phyloP scores from a whole-genome alignment of 2,888 invertebrate genomes.

The Temnothorax unifasciatus region DNA sequence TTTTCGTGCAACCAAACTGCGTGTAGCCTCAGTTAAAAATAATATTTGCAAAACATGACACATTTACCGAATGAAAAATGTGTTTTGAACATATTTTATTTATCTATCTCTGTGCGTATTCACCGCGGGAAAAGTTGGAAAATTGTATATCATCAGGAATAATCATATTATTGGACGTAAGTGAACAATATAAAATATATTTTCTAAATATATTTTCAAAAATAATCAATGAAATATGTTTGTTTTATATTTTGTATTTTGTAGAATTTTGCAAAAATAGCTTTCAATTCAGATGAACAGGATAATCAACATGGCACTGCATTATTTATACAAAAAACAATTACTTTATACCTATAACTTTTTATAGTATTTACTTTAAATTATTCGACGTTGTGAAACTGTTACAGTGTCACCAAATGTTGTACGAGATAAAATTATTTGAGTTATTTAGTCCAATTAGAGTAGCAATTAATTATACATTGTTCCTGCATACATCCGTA shows the following conservation, averaged over 20 bases:
- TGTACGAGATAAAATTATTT: conserved; percentile 30
- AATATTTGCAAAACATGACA: neutral
- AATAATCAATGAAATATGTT: neutral
- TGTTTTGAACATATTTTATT: neutral
- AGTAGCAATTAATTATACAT: conserved; percentile 40
- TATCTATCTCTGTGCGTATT: neutral
- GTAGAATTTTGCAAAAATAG: neutral
- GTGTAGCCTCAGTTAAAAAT: neutral
- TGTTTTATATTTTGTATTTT: neutral
- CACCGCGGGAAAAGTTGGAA: neutral
- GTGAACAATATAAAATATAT: neutral
- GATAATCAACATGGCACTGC: neutral
- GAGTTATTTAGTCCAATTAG: conserved; percentile 46
- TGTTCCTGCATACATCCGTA: neutral
- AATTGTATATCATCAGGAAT: neutral
- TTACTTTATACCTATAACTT: neutral
- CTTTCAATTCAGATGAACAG: neutral
- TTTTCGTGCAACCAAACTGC: neutral
- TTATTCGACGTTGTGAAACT: conserved; percentile 4
- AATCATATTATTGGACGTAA: neutral
- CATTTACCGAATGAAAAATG: conserved; percentile 6
- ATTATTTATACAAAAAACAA: neutral
- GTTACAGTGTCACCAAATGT: neutral
- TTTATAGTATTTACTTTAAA: neutral
- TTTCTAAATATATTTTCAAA: conserved; percentile 14